Evolutionary conservation across 1,140 invertebrate genomes (phyloP), one percentile per base, ranked within the genome.

Genomic region (Phymastichus coffea): DNA sequence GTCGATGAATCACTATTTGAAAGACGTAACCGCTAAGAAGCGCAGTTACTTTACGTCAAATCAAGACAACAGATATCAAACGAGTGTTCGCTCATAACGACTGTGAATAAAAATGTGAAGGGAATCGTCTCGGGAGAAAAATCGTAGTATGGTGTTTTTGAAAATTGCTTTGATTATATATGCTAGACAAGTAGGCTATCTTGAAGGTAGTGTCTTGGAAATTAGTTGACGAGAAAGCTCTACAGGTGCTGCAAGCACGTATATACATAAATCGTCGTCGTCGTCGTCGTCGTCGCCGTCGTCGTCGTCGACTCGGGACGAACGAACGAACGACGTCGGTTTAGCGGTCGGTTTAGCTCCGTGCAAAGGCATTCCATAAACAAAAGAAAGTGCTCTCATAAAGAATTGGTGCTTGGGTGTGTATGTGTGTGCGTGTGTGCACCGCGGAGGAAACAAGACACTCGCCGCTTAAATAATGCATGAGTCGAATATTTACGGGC

Each of bases 381-480:
- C 66, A 73, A 72, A 71, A 71, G 71, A 71, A 72, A 71, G 66
- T 69, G 58, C 61, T 48, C 63, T 65, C 66, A 63, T 67, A 68
- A 73, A 72, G 72, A 71, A 73, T 72, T 61, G 63, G 57, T 52
- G 55, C n/a, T n/a, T n/a, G n/a, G n/a, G n/a, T n/a, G n/a, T n/a
- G n/a, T n/a, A n/a, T n/a, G n/a, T n/a, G n/a, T n/a, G 25, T 43
- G 49, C 51, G 40, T 37, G 60, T 33, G n/a, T 30, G 56, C 55
- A 26, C 38, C 53, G 65, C 52, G 64, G 66, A 65, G 63, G 65
- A 66, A 73, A 71, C 69, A 70, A 72, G 71, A 72, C 68, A 71
- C 67, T 68, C 66, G 57, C 46, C 66, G 65, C 63, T 73, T 73
- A 72, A 72, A 74, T 74, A 74, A 74, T 73, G 67, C 69, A 70